Evolutionary conservation across 2,113 vertebrate genomes (phyloP), one percentile per base, ranked within the genome.

Genomic region (Baryphthengus martii): DNA sequence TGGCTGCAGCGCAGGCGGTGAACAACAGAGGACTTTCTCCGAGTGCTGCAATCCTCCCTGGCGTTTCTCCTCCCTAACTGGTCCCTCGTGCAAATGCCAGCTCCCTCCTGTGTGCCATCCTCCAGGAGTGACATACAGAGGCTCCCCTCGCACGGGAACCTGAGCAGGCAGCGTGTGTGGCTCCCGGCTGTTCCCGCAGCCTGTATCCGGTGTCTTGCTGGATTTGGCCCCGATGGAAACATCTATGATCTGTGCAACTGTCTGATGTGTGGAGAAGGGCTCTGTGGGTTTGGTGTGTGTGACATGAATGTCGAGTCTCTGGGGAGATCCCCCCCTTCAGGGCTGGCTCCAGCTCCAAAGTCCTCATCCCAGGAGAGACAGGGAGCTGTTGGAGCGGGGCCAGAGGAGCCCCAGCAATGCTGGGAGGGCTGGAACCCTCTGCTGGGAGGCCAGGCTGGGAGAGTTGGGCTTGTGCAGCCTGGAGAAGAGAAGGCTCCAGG

Each of bases 101-200:
- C 73, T 62, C 85, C 62, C 39, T 16, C 42, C 85, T 39, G 8
- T 1, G 1, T 42, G 42, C 18, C 63, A 2, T 29, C 58, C 79
- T 25, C 3, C 19, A 3, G n/a, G 40, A 62, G 39, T 15, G 40
- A 24, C 23, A 20, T 24, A 10, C 53, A 2, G 62, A 62, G 47
- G 47, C 40, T 42, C 3, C 20, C 31, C 19, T 29, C 31, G 24
- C 28, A 6, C 0, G 2, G 45, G 68, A 39, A 3, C 31, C 58
- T 12, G 52, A 26, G 70, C 77, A 50, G 79, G 62, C 67, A 7
- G 15, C 0, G 9, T 8, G n/a, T 2, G 0, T 7, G 70, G 40
- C 40, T 58, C 53, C 0, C 18, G 19, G 63, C 68, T 61, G 4
- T 7, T 42, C 10, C 13, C 15, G 75, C 44, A n/a, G 29, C 55